These are phyloP conservation scores for Odontocolon sp. DNA, from an alignment of 2,888 invertebrate genomes.

Conservation along the genomic window DNA sequence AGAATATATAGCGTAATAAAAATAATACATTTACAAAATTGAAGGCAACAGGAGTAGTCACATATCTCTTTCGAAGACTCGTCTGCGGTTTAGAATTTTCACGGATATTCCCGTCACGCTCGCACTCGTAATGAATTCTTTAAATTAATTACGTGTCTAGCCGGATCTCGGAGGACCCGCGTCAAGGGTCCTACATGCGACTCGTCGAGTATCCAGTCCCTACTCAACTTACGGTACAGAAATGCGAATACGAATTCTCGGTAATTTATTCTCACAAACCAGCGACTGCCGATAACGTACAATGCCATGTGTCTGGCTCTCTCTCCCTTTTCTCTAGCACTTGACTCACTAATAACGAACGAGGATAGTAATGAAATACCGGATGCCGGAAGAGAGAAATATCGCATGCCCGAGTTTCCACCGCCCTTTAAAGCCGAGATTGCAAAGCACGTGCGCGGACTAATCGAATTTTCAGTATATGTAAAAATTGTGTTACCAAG, in stretches of 20 bases:
- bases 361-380: slow-evolving; percentile 43
- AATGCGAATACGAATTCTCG: slow-evolving; percentile 63
- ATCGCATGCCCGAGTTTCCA: slow-evolving; percentile 20
- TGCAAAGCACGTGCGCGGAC: slow-evolving; percentile 17
- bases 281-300: slow-evolving; percentile 39
- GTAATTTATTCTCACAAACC: slow-evolving; percentile 41
- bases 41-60: slow-evolving; percentile 11
- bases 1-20: too few species aligned
- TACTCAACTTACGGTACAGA: slow-evolving; percentile 7
- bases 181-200: slow-evolving; percentile 5
- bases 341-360: slow-evolving; percentile 47
- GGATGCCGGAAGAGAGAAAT: slow-evolving; percentile 37
- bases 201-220: background rate
- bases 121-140: slow-evolving; percentile 59
- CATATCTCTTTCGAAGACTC: slow-evolving; percentile 31
- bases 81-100: slow-evolving; percentile 29
- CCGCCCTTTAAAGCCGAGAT: slow-evolving; percentile 31
- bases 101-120: slow-evolving; percentile 53
- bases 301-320: background rate
- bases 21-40: background rate
- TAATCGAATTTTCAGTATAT: slow-evolving; percentile 31
- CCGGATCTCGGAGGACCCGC: slow-evolving; percentile 22
- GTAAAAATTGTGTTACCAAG: background rate
- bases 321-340: slow-evolving; percentile 42
- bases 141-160: slow-evolving; percentile 61